Conservation (phyloP, 37 sponge, comb jelly and placozoan species). For the Axinella damicornis region DNA sequence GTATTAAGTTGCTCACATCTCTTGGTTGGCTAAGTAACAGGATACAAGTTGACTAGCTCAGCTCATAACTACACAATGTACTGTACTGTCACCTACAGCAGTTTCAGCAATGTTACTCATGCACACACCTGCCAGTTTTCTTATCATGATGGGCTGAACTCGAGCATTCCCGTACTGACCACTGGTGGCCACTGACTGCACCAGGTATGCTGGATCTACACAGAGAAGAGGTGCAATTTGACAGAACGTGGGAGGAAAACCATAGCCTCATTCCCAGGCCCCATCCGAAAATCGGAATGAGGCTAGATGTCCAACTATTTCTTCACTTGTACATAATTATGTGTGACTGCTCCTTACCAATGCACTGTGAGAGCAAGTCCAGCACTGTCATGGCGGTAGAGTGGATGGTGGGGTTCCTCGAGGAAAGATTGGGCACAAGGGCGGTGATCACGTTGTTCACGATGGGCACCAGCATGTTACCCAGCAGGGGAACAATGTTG, state of each 20-base stretch:
- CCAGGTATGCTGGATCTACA: constrained; percentile 68
- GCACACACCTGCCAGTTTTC: constrained; percentile 80
- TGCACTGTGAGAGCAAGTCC: constrained; percentile 61
- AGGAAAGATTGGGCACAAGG: constrained; percentile 77
- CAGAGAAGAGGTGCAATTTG: not conserved
- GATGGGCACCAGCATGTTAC: constrained; percentile 60
- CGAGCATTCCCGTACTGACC: constrained; percentile 75
- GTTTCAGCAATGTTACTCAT: not conserved
- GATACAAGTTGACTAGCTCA: no score
- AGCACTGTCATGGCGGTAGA: constrained; percentile 61
- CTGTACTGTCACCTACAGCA: no score
- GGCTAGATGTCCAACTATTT: not conserved
- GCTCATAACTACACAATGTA: no score
- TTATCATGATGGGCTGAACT: constrained; percentile 77
- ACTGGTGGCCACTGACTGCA: constrained; percentile 73
- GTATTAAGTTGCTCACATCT: no score
- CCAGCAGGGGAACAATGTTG: constrained; percentile 75
- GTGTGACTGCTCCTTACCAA: constrained; percentile 69
- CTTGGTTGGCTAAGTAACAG: no score
- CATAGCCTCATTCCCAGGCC: no score
- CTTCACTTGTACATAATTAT: no score
- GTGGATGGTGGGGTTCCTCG: constrained; percentile 69
- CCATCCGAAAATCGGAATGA: not conserved
- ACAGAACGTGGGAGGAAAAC: not conserved
- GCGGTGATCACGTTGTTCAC: constrained; percentile 56